Evolutionary conservation across 2,113 vertebrate species (phyloP).

Genomic region (Amblyornis subalaris): DNA sequence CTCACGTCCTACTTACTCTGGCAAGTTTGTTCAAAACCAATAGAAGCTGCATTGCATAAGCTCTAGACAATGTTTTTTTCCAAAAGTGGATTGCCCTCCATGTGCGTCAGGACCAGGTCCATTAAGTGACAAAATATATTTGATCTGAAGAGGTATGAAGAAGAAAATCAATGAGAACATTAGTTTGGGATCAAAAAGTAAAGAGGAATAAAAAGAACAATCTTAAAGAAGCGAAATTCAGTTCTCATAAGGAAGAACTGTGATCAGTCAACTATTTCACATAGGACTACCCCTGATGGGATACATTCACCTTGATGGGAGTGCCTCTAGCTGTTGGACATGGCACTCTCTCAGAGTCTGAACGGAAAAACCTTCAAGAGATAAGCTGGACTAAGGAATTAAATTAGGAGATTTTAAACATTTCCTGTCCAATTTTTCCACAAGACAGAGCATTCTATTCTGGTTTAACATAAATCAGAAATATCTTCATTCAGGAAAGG

Average conservation of each 20-base stretch:
- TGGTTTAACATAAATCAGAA: not conserved
- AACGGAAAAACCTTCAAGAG: not conserved
- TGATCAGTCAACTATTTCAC: not conserved
- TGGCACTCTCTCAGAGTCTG: not conserved
- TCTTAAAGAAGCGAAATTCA: not conserved
- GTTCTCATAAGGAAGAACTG: not conserved
- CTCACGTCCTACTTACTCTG: not conserved
- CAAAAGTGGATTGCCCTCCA: not conserved
- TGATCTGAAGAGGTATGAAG: not conserved
- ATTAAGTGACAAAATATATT: not conserved
- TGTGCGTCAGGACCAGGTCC: not conserved
- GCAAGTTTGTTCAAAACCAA: not conserved
- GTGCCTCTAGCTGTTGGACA: not conserved
- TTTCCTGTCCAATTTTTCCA: not conserved
- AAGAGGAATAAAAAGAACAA: not conserved
- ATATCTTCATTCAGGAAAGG: not conserved
- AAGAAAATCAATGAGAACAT: not conserved
- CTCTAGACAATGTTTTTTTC: not conserved
- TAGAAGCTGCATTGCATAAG: not conserved
- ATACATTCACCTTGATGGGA: not conserved
- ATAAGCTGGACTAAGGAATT: not conserved
- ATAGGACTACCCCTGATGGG: accelerated
- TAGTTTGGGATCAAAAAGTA: not conserved
- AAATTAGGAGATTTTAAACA: not conserved
- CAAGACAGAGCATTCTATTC: not conserved